These are phyloP conservation scores for Paguma larvata DNA, from an alignment of 2,797 vertebrate species.

Conservation along the genomic window DNA sequence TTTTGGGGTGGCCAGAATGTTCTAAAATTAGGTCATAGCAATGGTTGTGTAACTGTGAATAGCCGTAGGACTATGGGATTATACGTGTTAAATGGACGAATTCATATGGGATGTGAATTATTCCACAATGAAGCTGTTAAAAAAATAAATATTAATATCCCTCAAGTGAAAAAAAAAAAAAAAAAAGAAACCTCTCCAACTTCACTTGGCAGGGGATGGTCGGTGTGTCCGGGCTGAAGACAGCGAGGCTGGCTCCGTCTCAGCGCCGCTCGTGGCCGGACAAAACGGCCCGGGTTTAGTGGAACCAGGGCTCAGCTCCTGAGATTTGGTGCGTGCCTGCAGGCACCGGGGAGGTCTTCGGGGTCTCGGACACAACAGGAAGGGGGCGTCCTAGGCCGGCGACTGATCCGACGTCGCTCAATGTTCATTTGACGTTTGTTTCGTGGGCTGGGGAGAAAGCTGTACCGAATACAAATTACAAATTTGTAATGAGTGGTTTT, in stretches of 20 bases:
- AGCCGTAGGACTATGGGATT: background rate
- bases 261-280: fast-evolving
- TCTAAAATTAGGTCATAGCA: background rate
- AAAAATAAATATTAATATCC: background rate
- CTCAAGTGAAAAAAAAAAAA: background rate
- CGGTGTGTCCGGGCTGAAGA: background rate
- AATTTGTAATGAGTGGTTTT: background rate
- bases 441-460: background rate
- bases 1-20: background rate
- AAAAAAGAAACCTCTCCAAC: background rate
- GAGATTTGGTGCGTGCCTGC: too few species aligned
- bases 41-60: background rate
- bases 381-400: fast-evolving
- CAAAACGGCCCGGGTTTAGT: too few species aligned
- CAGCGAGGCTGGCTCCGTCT: background rate
- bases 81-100: background rate
- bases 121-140: background rate
- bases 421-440: background rate
- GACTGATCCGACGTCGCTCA: background rate
- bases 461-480: background rate
- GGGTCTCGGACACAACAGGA: background rate
- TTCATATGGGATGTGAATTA: background rate
- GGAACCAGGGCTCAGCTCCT: background rate
- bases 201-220: background rate
- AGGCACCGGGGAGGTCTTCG: too few species aligned